These are phyloP conservation scores for Micromussa lordhowensis DNA, from an alignment of 92 coral and sea anemone species.

Conservation along the genomic window DNA sequence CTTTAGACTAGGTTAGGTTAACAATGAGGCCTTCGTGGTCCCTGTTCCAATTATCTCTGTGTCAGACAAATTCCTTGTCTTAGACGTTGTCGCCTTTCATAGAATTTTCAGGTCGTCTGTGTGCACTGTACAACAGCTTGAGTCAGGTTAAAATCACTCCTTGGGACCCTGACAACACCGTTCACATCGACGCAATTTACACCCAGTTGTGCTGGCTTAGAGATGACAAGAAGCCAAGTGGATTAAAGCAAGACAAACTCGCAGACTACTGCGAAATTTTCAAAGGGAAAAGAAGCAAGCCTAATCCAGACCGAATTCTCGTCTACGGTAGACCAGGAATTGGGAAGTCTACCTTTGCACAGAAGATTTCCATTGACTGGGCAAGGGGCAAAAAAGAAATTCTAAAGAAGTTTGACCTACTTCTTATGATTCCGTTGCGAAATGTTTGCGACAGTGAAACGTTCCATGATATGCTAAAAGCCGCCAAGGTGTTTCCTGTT, in stretches of 20 bases:
- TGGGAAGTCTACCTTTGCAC: slow-evolving; percentile 13
- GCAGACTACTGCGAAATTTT: neutral
- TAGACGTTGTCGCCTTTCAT: neutral
- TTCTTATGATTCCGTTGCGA: slow-evolving; percentile 22
- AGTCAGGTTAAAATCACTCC: slow-evolving; percentile 5
- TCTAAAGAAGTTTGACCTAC: slow-evolving; percentile 23
- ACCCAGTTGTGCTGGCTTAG: slow-evolving; percentile 4
- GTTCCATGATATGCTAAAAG: neutral
- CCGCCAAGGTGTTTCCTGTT: slow-evolving; percentile 5
- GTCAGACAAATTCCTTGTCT: neutral
- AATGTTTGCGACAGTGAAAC: neutral
- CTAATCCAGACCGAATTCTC: slow-evolving; percentile 12
- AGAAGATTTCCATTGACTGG: slow-evolving; percentile 42
- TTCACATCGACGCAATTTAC: neutral
- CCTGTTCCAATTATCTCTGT: too few relatives aligned
- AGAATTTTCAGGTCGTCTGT: neutral
- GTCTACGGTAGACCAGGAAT: slow-evolving; percentile 35
- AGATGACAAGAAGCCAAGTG: slow-evolving; percentile 3
- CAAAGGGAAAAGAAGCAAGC: neutral
- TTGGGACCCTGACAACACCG: slow-evolving; percentile 11
- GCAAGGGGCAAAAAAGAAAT: slow-evolving; percentile 14
- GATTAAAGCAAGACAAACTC: neutral
- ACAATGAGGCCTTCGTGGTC: too few relatives aligned
- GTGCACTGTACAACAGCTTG: neutral
- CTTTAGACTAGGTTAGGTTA: too few relatives aligned